Percentiles rank a stretch among this genome's conserved stretches.
phyloP scores from a whole-genome alignment of 2,797 vertebrate species.

The Paramormyrops hopkinsi region DNA sequence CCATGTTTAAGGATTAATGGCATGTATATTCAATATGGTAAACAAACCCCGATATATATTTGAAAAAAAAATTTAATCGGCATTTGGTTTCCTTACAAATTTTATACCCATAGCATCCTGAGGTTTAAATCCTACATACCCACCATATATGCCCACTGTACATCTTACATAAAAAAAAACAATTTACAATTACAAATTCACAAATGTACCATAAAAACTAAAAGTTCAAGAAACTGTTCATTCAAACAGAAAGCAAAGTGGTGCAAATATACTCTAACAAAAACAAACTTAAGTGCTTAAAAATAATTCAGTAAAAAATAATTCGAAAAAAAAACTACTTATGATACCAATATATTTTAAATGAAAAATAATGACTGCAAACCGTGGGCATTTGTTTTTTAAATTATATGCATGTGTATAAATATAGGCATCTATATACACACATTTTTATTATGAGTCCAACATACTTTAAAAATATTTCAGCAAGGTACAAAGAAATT shows the following conservation, averaged over 20 bases:
- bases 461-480: neutral
- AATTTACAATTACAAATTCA: neutral
- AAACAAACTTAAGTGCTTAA: neutral
- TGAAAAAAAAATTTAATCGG: neutral
- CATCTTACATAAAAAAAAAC: neutral
- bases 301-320: neutral
- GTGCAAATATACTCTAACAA: neutral
- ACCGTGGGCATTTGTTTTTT: neutral
- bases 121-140: neutral
- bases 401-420: neutral
- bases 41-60: neutral
- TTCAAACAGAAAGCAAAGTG: neutral
- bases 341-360: neutral
- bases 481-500: neutral
- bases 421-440: neutral
- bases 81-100: neutral
- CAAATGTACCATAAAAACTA: neutral
- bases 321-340: neutral
- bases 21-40: neutral
- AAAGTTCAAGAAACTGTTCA: neutral
- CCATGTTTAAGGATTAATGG: neutral
- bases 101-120: neutral
- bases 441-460: neutral
- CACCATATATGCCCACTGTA: neutral
- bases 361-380: neutral